Evolutionary conservation across 1,140 invertebrate species (phyloP), one percentile per base, ranked within the genome.

Genomic region (Aphaenogaster rudis): DNA sequence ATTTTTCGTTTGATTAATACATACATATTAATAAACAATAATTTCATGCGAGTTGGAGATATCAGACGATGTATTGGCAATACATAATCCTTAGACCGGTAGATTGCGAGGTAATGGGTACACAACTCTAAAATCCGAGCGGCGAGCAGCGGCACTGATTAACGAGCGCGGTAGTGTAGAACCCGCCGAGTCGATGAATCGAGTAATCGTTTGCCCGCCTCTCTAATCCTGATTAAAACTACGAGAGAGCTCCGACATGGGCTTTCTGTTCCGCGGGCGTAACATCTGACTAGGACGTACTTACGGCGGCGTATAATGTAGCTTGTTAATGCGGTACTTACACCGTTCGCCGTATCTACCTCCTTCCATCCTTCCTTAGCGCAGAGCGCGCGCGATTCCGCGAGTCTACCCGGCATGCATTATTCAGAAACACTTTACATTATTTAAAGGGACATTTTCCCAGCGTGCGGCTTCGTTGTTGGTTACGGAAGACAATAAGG

Each of bases 341-440:
- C 86, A 77, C 48, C 69, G 50, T 59, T 74, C 59, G 86, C 54
- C 28, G 33, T 67, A 67, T 54, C 78, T 45, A 28, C 11, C 69
- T 8, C 13, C 54, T 45, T 13, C 80, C 21, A 11, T 69, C 54
- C 54, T 61, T 61, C 57, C n/a, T 72, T 33, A 61, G 28, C 80
- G 67, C 28, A 21, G 17, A 52, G 63, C 45, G 74, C 42, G 52
- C 42, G 80, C 80, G 80, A 74, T 72, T 84, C 69, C 42, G 54
- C 54, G 69, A 63, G 80, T 76, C 79, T 71, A 36, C 45, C 15
- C 54, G 54, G 48, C 59, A 87, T 88, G 86, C 86, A 88, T 88
- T 88, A 88, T 88, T 88, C 86, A 88, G 66, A 74, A 86, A 86
- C 86, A 66, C 81, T 88, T 88, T 88, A 84, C 86, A 88, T 88